Base-by-base conservation (phyloP, 1,140 invertebrate genomes). In the Heterodera schachtii region DNA sequence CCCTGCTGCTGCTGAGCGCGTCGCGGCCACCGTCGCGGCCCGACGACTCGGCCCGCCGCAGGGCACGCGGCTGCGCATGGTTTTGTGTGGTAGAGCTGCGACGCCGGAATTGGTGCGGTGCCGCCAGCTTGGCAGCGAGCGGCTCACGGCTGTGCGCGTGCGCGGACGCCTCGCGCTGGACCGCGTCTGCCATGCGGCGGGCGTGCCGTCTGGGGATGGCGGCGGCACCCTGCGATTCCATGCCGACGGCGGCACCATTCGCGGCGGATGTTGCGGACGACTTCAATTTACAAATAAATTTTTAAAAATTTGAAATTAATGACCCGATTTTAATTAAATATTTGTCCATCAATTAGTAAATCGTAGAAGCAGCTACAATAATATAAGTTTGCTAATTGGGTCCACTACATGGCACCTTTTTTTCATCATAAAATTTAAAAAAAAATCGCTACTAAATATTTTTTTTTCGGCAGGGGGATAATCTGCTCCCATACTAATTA, bases 161-260 rank as follows among this genome's bases (percentile, higher is more conserved):
- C 9, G 64, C 44, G 8, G 83, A 46, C 43, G 86, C 83, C 11
- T 77, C 79, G 60, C 43, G 75, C 67, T 87, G 77, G 6, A 86
- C 80, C n/a, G 46, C 79, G 70, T 86, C 64, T 7, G 84, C 73
- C 67, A 86, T 69, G 46, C 85, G 84, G 46, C 78, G 80, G 16
- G 85, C 87, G 75, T 86, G 79, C 4, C 84, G 80, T 19, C 78
- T 43, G 7, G 78, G 86, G 43, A 78, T 70, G 67, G 83, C 81
- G n/a, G 77, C 84, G n/a, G 77, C 84, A 3, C 78, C 84, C 47
- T 41, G 57, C 49, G n/a, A 21, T 5, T 31, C n/a, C 21, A 31
- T 19, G 31, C 6, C 49, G 11, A 8, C 44, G n/a, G 76, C 43
- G 44, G 57, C 31, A 31, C 31, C 44, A 66, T 19, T 43, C 16